Base-by-base conservation (phyloP, 2,797 vertebrate genomes). In the Phrynocephalus guinanensis region DNA sequence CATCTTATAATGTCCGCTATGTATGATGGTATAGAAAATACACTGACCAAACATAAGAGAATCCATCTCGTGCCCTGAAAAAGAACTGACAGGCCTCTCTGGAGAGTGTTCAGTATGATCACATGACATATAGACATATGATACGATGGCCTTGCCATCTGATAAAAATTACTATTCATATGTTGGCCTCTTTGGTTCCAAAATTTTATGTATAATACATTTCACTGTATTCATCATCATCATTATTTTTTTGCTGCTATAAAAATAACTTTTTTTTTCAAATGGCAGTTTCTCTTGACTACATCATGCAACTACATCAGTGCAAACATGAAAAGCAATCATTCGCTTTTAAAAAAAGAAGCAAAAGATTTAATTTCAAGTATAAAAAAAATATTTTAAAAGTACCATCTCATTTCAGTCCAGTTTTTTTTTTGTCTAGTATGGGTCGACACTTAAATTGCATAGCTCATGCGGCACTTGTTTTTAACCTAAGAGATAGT, bases 301-400 rank as follows among this genome's bases (percentile, higher is more conserved):
- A 98, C 98, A 71, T 98, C 98, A 97, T 97, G 98, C 98, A 98
- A 98, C 98, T 98, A 97, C 96, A 98, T 99, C 99, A 99, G 99
- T 99, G 99, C 99, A 99, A 99, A 99, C 97, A 96, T 98, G 98
- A 98, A 98, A 98, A 99, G 96, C 97, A 98, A 99, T 98, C 98
- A 97, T 98, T 98, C 98, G 98, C 98, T 99, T 98, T 98, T 81
- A 44, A 97, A 98, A 98, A 98, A 98, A 97, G 97, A 98, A 99
- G 98, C 98, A 98, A 99, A 99, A 97, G 98, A 99, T 98, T 98
- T 98, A 98, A 98, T 98, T 99, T 99, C 99, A 99, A 99, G 99
- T 99, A 99, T 99, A 98, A 98, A 98, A 97, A 98, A 98, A 98
- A 88, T 88, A 88, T 88, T 98, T 97, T 97, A 96, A 97, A 98